These are phyloP conservation scores for Acanthosepion pharaonis DNA, from an alignment of 2,888 invertebrate species.

Conservation along the genomic window DNA sequence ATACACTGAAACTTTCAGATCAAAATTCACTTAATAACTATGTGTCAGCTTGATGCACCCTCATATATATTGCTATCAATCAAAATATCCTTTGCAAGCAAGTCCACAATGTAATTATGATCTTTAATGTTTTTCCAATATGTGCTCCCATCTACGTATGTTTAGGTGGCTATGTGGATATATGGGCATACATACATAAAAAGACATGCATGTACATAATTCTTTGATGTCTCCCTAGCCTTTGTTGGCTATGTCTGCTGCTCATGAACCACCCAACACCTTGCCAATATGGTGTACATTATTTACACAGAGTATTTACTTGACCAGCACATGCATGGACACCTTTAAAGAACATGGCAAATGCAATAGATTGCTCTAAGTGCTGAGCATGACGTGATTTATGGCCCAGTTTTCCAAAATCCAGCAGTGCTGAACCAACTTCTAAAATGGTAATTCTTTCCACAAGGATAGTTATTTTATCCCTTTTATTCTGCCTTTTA, in stretches of 20 bases:
- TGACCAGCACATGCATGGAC: neutral
- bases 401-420: conserved; percentile 18
- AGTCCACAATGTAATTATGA: neutral
- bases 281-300: neutral
- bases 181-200: neutral
- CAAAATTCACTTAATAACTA: neutral
- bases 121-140: neutral
- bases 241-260: neutral
- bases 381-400: conserved; percentile 33
- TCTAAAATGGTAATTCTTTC: conserved; percentile 21
- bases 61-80: neutral
- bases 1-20: neutral
- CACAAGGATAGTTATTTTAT: neutral
- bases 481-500: neutral
- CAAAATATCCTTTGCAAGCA: neutral
- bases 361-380: conserved; percentile 1
- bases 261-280: neutral
- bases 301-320: conserved; percentile 9
- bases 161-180: neutral
- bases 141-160: neutral
- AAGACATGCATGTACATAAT: neutral
- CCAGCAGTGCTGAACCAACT: neutral
- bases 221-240: neutral
- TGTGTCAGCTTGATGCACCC: neutral
- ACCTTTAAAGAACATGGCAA: conserved; percentile 33